Conservation (phyloP, 2,797 vertebrate genomes). For the Martes flavigula region DNA sequence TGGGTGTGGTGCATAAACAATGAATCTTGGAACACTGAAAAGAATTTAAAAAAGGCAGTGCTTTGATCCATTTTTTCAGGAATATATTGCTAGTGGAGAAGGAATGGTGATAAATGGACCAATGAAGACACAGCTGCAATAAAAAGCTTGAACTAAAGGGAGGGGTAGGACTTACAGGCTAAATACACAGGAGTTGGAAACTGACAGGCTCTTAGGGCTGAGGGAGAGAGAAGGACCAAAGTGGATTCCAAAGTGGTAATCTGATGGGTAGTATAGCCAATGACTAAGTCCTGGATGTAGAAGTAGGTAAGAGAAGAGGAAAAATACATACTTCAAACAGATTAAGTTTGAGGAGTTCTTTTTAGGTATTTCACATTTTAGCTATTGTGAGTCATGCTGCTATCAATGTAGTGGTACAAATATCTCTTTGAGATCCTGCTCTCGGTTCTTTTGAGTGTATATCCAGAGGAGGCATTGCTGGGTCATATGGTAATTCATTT, state of each 20-base stretch:
- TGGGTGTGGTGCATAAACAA: too few relatives aligned
- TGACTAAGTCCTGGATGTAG: neutral
- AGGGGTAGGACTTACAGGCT: neutral
- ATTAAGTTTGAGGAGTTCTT: neutral
- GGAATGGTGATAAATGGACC: too few relatives aligned
- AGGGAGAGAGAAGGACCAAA: neutral
- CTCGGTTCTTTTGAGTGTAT: neutral
- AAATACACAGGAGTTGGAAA: neutral
- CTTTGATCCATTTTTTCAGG: too few relatives aligned
- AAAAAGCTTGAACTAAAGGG: neutral
- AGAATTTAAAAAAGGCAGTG: too few relatives aligned
- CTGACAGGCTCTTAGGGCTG: neutral
- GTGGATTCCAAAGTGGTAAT: neutral
- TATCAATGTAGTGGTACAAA: neutral
- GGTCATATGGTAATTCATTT: neutral
- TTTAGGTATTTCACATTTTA: neutral
- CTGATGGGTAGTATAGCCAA: neutral
- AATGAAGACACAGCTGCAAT: neutral
- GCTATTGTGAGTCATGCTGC: neutral
- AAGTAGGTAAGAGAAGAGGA: neutral
- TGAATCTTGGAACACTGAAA: too few relatives aligned
- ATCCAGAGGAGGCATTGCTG: neutral
- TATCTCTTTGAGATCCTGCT: neutral
- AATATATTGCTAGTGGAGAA: too few relatives aligned
- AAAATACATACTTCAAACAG: neutral